phyloP scores from a whole-genome alignment of 2,888 invertebrate species.

The Brassicogethes aeneus region DNA sequence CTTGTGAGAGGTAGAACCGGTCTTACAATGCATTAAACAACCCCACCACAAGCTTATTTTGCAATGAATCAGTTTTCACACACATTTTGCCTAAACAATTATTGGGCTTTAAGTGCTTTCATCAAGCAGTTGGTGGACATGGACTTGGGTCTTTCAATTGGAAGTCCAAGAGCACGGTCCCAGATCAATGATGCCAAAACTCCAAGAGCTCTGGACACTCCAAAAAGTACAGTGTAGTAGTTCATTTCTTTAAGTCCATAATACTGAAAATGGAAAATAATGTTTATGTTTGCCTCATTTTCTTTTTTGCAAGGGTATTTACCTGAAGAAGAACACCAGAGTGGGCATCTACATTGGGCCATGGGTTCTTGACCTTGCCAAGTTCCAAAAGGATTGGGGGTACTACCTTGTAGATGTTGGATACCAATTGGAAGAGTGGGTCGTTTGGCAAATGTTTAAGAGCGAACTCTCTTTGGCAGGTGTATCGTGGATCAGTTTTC shows the following conservation, averaged over 20 bases:
- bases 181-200: conserved; percentile 76
- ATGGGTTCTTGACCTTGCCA: conserved; percentile 96
- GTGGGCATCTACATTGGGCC: conserved; percentile 98
- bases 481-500: conserved; percentile 89
- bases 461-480: conserved; percentile 91
- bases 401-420: conserved; percentile 84
- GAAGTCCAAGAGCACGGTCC: conserved; percentile 78
- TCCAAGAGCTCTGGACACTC: conserved; percentile 82
- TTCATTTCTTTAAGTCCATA: conserved; percentile 88
- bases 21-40: conserved; percentile 4
- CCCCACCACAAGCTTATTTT: conserved; percentile 6
- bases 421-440: conserved; percentile 82
- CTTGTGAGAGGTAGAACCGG: conserved; percentile 7
- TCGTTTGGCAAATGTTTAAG: conserved; percentile 89
- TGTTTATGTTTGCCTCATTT: too few species aligned
- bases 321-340: conserved; percentile 88
- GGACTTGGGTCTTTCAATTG: conserved; percentile 82
- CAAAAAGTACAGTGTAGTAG: conserved; percentile 90
- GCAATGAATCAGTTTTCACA: conserved; percentile 3
- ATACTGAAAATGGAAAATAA: conserved; percentile 48
- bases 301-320: too few species aligned
- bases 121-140: conserved; percentile 65
- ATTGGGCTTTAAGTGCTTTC: conserved; percentile 23
- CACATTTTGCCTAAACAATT: conserved; percentile 7
- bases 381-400: conserved; percentile 86